Conservation (phyloP, 2,888 invertebrate genomes). For the Venusia cambrica region DNA sequence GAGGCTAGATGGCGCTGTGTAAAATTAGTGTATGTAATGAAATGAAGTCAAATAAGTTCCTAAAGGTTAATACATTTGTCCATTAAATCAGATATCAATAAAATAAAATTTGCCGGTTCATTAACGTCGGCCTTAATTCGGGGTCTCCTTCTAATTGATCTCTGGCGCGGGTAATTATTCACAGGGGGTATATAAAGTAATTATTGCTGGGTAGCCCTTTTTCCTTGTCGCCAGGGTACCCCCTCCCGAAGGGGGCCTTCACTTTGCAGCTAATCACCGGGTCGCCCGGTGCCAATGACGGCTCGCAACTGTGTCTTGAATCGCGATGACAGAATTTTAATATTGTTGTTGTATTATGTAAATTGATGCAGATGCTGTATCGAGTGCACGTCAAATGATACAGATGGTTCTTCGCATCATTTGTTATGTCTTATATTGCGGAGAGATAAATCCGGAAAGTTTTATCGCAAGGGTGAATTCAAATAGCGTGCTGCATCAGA, state of each 20-base stretch:
- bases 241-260: conserved; percentile 35
- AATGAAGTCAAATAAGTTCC: neutral
- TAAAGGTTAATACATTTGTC: conserved; percentile 23
- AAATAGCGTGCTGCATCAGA: too few relatives aligned
- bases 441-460: conserved; percentile 10
- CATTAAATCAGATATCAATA: conserved; percentile 35
- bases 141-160: conserved; percentile 74
- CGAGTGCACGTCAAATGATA: conserved; percentile 26
- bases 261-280: conserved; percentile 61
- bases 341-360: conserved; percentile 76
- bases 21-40: too few relatives aligned
- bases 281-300: conserved; percentile 74
- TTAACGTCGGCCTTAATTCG: conserved; percentile 65
- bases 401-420: conserved; percentile 24
- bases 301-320: conserved; percentile 70
- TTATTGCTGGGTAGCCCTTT: conserved; percentile 77
- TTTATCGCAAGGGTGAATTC: too few relatives aligned
- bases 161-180: conserved; percentile 75
- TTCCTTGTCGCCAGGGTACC: conserved; percentile 64
- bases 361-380: conserved; percentile 62
- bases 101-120: conserved; percentile 69
- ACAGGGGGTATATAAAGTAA: conserved; percentile 77
- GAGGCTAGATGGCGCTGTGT: too few relatives aligned
- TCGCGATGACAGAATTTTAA: conserved; percentile 77
- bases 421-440: conserved; percentile 19